Conservation (phyloP, 2,888 invertebrate species). For the Lepidonotus clava region DNA sequence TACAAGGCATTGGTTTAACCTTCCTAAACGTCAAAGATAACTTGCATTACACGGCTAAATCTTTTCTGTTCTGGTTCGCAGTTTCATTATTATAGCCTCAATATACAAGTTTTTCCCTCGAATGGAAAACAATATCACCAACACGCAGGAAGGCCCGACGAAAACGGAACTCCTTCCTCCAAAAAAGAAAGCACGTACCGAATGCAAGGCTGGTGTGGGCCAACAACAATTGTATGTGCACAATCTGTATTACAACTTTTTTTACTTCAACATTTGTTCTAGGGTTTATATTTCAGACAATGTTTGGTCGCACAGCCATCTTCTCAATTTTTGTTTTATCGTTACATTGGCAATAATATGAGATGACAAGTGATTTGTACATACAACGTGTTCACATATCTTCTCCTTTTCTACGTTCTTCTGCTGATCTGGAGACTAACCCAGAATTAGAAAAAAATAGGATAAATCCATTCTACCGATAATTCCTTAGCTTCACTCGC, state of each 20-base stretch:
- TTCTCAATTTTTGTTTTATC: background rate
- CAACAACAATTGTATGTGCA: background rate
- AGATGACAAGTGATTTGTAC: background rate
- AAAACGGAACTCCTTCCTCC: too few relatives aligned
- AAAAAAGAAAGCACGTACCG: background rate
- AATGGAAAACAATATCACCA: too few relatives aligned
- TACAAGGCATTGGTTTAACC: slow-evolving; percentile 20
- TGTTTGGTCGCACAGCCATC: slow-evolving; percentile 32
- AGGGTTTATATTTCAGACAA: slow-evolving; percentile 7
- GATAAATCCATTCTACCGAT: background rate
- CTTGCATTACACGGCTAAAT: too few relatives aligned
- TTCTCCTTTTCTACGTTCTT: slow-evolving; percentile 5
- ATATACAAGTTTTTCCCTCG: too few relatives aligned
- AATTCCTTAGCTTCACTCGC: background rate
- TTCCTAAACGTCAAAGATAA: background rate
- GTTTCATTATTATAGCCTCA: too few relatives aligned
- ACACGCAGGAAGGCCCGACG: too few relatives aligned
- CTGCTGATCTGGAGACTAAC: background rate
- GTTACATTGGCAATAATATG: slow-evolving; percentile 11
- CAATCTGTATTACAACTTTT: background rate
- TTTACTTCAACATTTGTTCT: background rate
- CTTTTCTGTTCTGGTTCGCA: too few relatives aligned
- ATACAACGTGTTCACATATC: background rate
- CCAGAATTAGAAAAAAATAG: background rate
- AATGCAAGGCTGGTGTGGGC: slow-evolving; percentile 11